Percentiles rank a stretch among this genome's conserved stretches.
phyloP scores from a whole-genome alignment of 2,113 vertebrate species.

The Brachirus orientalis region DNA sequence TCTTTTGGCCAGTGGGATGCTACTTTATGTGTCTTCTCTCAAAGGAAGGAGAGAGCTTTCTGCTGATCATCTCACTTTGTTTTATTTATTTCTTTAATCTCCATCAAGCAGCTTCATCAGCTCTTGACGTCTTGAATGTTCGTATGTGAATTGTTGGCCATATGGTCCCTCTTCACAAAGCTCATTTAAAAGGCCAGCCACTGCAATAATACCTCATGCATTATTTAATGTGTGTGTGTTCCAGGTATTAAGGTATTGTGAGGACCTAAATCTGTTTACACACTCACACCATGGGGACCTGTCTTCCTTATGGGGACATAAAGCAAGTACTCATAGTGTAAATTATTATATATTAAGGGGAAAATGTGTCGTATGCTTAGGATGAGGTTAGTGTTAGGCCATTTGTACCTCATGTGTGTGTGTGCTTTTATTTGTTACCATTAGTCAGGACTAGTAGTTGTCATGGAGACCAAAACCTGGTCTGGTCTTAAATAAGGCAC shows the following conservation, averaged over 20 bases:
- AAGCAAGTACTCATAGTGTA: too few species aligned
- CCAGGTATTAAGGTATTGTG: too few species aligned
- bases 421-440: not conserved
- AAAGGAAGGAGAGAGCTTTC: constrained; percentile 3
- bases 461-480: too few species aligned
- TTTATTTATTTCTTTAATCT: constrained; percentile 33
- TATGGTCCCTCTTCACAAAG: constrained; percentile 55
- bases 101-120: constrained; percentile 31
- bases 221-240: constrained; percentile 54
- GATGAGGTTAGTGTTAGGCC: not conserved
- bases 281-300: too few species aligned
- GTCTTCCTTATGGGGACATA: too few species aligned
- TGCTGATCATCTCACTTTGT: constrained; percentile 30
- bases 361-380: too few species aligned
- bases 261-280: too few species aligned
- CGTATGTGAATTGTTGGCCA: constrained; percentile 28
- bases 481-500: too few species aligned
- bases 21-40: not conserved
- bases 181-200: constrained; percentile 51
- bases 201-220: constrained; percentile 61
- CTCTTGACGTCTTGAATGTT: constrained; percentile 53
- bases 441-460: too few species aligned
- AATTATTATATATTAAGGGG: too few species aligned
- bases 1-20: not conserved
- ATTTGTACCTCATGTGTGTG: too few species aligned